A percentile compares a stretch with the other conserved stretches of the same genome.
These are phyloP conservation scores for Heliconius ismenius DNA, from an alignment of 2,888 invertebrate species.

Conservation along the genomic window DNA sequence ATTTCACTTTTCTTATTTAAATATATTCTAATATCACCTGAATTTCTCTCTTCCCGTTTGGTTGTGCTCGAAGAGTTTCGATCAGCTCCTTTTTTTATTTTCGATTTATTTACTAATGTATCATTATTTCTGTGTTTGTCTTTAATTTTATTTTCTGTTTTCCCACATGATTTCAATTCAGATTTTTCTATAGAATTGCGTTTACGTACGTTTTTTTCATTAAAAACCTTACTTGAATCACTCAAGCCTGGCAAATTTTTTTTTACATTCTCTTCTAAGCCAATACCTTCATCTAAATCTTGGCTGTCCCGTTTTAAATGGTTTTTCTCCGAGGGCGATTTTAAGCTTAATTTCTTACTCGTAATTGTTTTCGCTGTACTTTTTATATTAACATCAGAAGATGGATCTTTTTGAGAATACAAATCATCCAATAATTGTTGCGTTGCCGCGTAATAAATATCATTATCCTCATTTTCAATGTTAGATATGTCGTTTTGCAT, in stretches of 20 bases:
- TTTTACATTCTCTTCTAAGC: constrained; percentile 47
- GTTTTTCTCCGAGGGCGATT: not conserved
- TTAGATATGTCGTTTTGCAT: not conserved
- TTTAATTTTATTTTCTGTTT: constrained; percentile 56
- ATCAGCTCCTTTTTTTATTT: constrained; percentile 58
- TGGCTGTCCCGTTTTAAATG: not conserved
- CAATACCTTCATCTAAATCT: constrained; percentile 22
- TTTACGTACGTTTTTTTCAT: constrained; percentile 48
- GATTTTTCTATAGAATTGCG: constrained; percentile 59
- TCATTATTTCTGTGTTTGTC: constrained; percentile 55
- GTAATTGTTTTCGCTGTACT: not conserved
- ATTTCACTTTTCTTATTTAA: constrained; percentile 61
- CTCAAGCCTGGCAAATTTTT: constrained; percentile 52
- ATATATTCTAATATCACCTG: constrained; percentile 55
- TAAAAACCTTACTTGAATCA: constrained; percentile 52
- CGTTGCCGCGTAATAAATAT: constrained; percentile 66
- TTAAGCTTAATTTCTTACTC: constrained; percentile 8
- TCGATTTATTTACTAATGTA: constrained; percentile 64
- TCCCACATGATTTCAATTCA: constrained; percentile 61
- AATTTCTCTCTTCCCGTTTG: constrained; percentile 50
- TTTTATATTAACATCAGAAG: constrained; percentile 35
- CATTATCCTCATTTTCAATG: constrained; percentile 44
- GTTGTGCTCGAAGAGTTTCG: constrained; percentile 57
- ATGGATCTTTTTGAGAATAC: constrained; percentile 58
- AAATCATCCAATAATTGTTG: constrained; percentile 69